Evolutionary conservation across 2,888 invertebrate genomes (phyloP).

Genomic region (Halictus ligatus): DNA sequence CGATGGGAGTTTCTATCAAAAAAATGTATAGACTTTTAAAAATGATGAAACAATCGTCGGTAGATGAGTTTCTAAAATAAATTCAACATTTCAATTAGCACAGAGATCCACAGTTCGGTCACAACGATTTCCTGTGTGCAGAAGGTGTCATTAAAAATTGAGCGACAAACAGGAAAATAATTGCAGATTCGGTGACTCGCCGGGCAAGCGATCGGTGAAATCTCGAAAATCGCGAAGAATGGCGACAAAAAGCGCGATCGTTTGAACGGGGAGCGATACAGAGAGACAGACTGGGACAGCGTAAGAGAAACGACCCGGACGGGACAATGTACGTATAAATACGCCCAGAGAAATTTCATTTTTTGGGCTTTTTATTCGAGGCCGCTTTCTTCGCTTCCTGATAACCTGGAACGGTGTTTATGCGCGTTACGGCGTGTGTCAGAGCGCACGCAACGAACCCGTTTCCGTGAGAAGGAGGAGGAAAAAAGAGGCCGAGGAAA

Average conservation of each 20-base stretch:
- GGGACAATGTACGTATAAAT: not conserved
- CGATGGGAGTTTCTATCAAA: too few relatives aligned
- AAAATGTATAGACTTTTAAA: too few relatives aligned
- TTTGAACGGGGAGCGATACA: not conserved
- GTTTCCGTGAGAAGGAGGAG: slow-evolving; percentile 60
- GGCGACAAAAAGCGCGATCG: not conserved
- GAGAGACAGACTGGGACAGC: not conserved
- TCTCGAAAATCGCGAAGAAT: not conserved
- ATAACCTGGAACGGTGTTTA: slow-evolving; percentile 47
- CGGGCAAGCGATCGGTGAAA: not conserved
- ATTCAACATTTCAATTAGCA: not conserved
- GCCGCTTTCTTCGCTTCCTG: slow-evolving; percentile 61
- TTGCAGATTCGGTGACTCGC: not conserved
- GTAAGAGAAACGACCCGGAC: slow-evolving; percentile 15
- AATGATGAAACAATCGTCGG: too few relatives aligned
- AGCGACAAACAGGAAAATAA: not conserved
- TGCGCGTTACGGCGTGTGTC: slow-evolving; percentile 29
- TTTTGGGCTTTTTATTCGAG: slow-evolving; percentile 32
- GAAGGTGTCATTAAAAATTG: not conserved
- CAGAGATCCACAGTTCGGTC: too few relatives aligned
- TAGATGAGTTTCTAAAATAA: too few relatives aligned
- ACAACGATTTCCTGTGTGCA: not conserved
- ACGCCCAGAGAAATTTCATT: slow-evolving; percentile 29
- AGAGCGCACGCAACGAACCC: slow-evolving; percentile 61
- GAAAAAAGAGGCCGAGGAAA: not conserved